These are phyloP conservation scores for Mellilla xanthometata DNA, from an alignment of 2,888 invertebrate species.

Conservation along the genomic window DNA sequence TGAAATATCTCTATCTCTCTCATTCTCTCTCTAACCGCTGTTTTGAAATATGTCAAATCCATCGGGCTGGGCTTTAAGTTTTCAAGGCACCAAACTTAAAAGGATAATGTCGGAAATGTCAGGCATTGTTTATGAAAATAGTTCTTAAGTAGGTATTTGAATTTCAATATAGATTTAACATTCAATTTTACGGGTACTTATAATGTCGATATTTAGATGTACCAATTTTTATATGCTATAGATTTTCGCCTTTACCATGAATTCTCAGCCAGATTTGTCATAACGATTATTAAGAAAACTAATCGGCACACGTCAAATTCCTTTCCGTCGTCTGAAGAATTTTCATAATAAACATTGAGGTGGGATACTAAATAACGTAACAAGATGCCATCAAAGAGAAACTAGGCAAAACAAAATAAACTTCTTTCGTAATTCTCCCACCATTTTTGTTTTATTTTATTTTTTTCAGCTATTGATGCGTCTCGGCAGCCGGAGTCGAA, in stretches of 20 bases:
- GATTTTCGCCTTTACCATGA: constrained; percentile 3
- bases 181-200: too few species aligned
- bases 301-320: constrained; percentile 15
- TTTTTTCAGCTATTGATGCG: constrained; percentile 53
- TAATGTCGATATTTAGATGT: too few species aligned
- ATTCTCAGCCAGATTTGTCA: constrained; percentile 8
- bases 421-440: constrained; percentile 52
- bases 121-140: too few species aligned
- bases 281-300: constrained; percentile 15
- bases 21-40: too few species aligned
- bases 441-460: constrained; percentile 44
- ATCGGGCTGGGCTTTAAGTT: constrained; percentile 26
- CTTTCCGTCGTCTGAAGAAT: constrained; percentile 15
- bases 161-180: too few species aligned
- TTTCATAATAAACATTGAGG: constrained; percentile 19
- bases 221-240: too few species aligned
- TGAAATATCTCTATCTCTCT: too few species aligned
- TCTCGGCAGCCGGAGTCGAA: constrained; percentile 57
- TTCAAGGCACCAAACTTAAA: constrained; percentile 28
- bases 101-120: constrained; percentile 17
- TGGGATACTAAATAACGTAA: constrained; percentile 30
- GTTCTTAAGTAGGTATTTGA: too few species aligned
- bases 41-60: constrained; percentile 32
- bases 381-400: constrained; percentile 37
- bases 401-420: constrained; percentile 45